phyloP scores from a whole-genome alignment of 35 echinoderm and acorn worm species.

The Apostichopus parvimensis region DNA sequence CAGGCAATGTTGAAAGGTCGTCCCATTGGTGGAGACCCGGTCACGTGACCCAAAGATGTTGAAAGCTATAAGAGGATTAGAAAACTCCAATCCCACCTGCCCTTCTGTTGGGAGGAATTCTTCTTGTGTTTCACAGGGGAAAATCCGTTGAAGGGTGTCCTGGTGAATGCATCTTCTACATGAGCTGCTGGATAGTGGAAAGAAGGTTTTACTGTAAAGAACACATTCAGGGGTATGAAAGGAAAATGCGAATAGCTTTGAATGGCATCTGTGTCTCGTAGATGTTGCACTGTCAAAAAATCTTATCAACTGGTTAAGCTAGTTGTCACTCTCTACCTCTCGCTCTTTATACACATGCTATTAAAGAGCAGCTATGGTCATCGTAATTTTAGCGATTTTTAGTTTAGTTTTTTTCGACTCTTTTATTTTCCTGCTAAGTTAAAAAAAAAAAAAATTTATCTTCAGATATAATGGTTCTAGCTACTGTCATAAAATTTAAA shows the following conservation, averaged over 20 bases:
- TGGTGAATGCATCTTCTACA: constrained; percentile 4
- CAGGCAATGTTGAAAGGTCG: background rate
- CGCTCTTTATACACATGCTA: background rate
- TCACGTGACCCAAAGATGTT: constrained; percentile 31
- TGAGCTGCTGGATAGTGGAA: background rate
- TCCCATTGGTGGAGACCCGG: background rate
- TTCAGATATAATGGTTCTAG: too few relatives aligned
- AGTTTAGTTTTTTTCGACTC: too few relatives aligned
- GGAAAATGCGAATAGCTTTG: background rate
- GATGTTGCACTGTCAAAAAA: constrained; percentile 13
- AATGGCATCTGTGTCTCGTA: background rate
- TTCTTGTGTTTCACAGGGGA: constrained; percentile 43
- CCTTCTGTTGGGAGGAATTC: constrained; percentile 48
- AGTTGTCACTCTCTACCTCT: background rate
- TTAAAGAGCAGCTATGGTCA: background rate
- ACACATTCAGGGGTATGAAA: background rate
- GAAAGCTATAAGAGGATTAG: constrained; percentile 48
- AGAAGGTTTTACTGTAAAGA: background rate
- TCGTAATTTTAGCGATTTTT: too few relatives aligned
- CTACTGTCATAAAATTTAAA: too few relatives aligned
- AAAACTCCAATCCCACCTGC: constrained; percentile 48
- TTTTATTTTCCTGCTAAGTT: too few relatives aligned
- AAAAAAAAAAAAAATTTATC: too few relatives aligned
- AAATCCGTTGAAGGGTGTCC: constrained; percentile 50
- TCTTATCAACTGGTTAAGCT: background rate